Base-by-base conservation (phyloP, 2,888 invertebrate genomes). In the Cylindroiulus punctatus region DNA sequence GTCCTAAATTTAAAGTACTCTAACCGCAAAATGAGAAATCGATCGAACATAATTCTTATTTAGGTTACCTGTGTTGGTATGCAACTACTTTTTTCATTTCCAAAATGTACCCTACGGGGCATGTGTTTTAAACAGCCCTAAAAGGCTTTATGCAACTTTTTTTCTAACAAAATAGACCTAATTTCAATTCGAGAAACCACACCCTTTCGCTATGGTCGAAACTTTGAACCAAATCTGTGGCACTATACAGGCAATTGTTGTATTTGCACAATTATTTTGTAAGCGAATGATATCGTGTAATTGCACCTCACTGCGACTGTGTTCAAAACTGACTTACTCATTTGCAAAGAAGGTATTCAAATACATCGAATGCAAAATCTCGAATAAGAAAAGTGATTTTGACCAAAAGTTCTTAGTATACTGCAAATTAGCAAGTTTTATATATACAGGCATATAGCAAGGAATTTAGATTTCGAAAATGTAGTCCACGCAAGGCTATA, bases 1-100 rank as follows among this genome's bases (percentile, higher is more conserved):
- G 76, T 76, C 76, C 76, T 30, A 76, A 30, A 76, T 30, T 76
- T 76, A 76, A 76, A 76, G 30, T 76, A 26, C 65, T 65, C 26
- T 65, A 65, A 65, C 65, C 65, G 65, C 65, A 26, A 26, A 76
- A 76, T 76, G 30, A 76, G 76, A 26, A 76, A 76, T 76, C 76
- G 76, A 76, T 76, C 30, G 26, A 76, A 76, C 5, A 76, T 76
- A 32, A 76, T 30, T 17, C 30, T 26, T 26, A 76, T 76, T 76
- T 76, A 76, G 76, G 76, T 76, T 76, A 76, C 76, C 14, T 17
- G 76, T 30, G 76, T 76, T 76, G 30, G 30, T 76, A 76, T 76
- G 26, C 10, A 76, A 26, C 30, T 14, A 30, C 4, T 76, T 76
- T 30, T 65, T 30, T 30, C 30, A 26, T 14, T 47, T 52, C n/a